Percentiles rank a stretch among this genome's conserved stretches.
Evolutionary conservation across 2,113 vertebrate species (phyloP).

Genomic region (Chitala chitala): DNA sequence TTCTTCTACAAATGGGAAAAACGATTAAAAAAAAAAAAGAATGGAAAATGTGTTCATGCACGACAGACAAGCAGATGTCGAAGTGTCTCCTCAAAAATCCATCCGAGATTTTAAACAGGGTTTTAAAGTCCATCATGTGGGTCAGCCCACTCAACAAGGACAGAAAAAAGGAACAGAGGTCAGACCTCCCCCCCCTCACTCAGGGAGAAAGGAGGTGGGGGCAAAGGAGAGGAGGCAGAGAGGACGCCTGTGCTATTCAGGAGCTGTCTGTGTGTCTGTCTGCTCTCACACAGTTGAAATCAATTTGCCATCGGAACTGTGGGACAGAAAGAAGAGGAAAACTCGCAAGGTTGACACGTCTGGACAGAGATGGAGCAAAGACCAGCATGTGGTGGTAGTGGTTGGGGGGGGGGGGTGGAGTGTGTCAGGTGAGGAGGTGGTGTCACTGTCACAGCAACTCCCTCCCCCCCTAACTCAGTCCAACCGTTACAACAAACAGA

Average conservation of each 20-base stretch:
- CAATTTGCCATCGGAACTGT: constrained; percentile 96
- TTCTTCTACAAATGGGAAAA: not conserved
- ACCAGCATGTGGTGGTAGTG: constrained; percentile 48
- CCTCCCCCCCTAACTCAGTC: constrained; percentile 45
- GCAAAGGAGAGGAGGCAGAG: constrained; percentile 24
- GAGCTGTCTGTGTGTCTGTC: constrained; percentile 69
- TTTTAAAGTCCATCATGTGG: constrained; percentile 66
- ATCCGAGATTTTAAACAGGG: constrained; percentile 49
- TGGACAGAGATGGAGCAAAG: constrained; percentile 68
- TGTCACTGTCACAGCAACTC: constrained; percentile 17
- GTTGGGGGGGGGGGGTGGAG: constrained; percentile 43
- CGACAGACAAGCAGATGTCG: constrained; percentile 63
- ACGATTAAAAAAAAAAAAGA: constrained; percentile 20
- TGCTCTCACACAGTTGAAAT: constrained; percentile 98
- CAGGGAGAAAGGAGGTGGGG: constrained; percentile 28
- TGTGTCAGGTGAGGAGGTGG: no score
- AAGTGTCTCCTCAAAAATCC: constrained; percentile 62
- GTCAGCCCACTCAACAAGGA: constrained; percentile 48
- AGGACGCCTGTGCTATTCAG: constrained; percentile 68
- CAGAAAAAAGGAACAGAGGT: constrained; percentile 44
- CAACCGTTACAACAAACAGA: constrained; percentile 49
- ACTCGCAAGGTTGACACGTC: constrained; percentile 80
- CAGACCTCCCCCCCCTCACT: constrained; percentile 36
- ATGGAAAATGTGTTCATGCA: constrained; percentile 54
- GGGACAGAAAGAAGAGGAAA: constrained; percentile 86